Conservation (phyloP, 2,113 vertebrate genomes). For the Arizona elegans region DNA sequence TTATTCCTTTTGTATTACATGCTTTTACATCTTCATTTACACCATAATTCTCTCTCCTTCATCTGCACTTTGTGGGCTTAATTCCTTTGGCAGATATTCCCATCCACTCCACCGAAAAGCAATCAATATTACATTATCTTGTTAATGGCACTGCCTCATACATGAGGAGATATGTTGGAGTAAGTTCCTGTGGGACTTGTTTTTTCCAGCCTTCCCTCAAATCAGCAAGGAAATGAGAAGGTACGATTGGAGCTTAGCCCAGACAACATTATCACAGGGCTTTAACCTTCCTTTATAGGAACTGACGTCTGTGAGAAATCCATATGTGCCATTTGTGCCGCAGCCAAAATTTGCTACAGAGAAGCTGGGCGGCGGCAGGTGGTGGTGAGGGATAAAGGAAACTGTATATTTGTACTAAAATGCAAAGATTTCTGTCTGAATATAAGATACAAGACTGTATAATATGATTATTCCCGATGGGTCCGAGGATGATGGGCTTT, state of each 20-base stretch:
- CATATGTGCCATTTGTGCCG: constrained; percentile 47
- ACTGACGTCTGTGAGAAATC: constrained; percentile 40
- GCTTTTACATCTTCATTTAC: constrained; percentile 67
- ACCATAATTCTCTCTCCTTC: constrained; percentile 59
- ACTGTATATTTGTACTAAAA: constrained; percentile 31
- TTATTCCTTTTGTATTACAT: constrained; percentile 56
- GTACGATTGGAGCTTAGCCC: constrained; percentile 46
- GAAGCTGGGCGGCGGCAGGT: background rate
- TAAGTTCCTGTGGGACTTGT: constrained; percentile 57
- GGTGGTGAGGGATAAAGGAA: background rate
- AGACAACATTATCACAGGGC: constrained; percentile 14
- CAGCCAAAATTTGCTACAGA: constrained; percentile 52
- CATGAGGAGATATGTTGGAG: constrained; percentile 58
- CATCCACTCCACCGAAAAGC: constrained; percentile 65
- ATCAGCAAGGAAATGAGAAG: constrained; percentile 49
- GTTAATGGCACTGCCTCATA: constrained; percentile 54
- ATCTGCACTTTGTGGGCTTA: constrained; percentile 60
- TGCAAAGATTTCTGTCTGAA: constrained; percentile 19
- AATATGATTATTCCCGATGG: background rate
- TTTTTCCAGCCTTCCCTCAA: constrained; percentile 54
- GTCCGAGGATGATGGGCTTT: background rate
- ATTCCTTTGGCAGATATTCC: constrained; percentile 61
- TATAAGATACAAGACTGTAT: background rate
- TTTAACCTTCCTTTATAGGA: constrained; percentile 25
- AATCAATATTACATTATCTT: constrained; percentile 71